A percentile compares a stretch with the other conserved stretches of the same genome.
phyloP scores from a whole-genome alignment of 1,140 invertebrate species.

The Bombus picipes region DNA sequence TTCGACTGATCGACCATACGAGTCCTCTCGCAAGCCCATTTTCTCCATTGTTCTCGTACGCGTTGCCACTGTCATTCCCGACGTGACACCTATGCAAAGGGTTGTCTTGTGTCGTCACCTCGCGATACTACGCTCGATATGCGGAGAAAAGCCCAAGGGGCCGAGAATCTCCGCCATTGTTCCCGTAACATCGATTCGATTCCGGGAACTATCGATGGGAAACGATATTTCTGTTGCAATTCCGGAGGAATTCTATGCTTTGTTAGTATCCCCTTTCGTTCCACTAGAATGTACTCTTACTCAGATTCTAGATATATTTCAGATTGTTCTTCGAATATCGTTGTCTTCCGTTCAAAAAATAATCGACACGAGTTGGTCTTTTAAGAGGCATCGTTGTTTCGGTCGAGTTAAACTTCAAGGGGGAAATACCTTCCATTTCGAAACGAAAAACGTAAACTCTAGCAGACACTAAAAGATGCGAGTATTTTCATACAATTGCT shows the following conservation, averaged over 20 bases:
- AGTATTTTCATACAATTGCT: conserved; percentile 6
- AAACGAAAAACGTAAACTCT: not conserved
- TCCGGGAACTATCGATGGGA: not conserved
- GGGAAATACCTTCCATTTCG: not conserved
- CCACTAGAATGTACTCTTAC: no score
- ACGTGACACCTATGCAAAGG: not conserved
- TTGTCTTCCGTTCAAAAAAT: not conserved
- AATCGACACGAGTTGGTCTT: not conserved
- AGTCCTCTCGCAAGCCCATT: not conserved
- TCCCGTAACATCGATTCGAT: conserved; percentile 18
- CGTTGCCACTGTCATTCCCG: conserved; percentile 3
- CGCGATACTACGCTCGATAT: not conserved
- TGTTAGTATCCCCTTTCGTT: not conserved
- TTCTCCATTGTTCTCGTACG: conserved; percentile 13
- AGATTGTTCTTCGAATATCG: not conserved
- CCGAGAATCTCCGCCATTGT: not conserved
- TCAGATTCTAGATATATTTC: not conserved
- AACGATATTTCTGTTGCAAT: not conserved
- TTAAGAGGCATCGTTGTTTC: not conserved
- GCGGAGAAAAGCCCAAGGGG: conserved; percentile 29
- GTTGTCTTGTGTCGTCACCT: conserved; percentile 28
- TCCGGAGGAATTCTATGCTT: not conserved
- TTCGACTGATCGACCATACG: conserved; percentile 47
- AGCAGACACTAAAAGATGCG: no score
- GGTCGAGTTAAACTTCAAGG: not conserved